These are phyloP conservation scores for Squalus acanthias DNA, from an alignment of 2,797 vertebrate genomes.

Conservation along the genomic window DNA sequence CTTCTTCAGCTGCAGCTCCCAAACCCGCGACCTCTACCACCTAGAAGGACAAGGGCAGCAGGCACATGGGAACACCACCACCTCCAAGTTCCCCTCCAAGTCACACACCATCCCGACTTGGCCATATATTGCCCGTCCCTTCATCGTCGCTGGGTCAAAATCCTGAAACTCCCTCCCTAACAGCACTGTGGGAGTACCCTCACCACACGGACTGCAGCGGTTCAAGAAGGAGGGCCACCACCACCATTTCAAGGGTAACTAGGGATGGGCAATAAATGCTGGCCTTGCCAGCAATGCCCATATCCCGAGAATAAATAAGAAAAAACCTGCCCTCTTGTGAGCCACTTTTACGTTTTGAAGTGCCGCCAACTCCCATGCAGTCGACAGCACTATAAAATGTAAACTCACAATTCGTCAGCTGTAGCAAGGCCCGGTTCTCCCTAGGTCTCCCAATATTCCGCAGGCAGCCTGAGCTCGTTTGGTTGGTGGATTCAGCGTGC, in stretches of 20 bases:
- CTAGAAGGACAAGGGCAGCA: not conserved
- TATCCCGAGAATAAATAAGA: not conserved
- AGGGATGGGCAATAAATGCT: not conserved
- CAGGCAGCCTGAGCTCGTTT: not conserved
- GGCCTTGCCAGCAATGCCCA: not conserved
- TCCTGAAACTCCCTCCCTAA: not conserved
- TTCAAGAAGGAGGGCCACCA: not conserved
- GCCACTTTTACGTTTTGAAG: not conserved
- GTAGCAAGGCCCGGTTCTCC: not conserved
- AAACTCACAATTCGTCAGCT: not conserved
- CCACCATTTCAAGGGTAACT: not conserved
- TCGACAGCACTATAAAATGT: not conserved
- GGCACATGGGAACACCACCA: too few species aligned
- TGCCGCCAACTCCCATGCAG: not conserved
- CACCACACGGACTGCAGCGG: not conserved
- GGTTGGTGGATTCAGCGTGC: not conserved
- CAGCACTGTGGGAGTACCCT: not conserved
- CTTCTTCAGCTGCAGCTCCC: not conserved
- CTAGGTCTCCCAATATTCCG: not conserved
- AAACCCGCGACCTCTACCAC: not conserved
- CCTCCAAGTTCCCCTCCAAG: too few species aligned
- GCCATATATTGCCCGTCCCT: not conserved
- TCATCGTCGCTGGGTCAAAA: not conserved
- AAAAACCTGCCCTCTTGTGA: not conserved
- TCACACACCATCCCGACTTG: not conserved